Conservation (phyloP, 2,888 invertebrate species). For the Plagodis pulveraria region DNA sequence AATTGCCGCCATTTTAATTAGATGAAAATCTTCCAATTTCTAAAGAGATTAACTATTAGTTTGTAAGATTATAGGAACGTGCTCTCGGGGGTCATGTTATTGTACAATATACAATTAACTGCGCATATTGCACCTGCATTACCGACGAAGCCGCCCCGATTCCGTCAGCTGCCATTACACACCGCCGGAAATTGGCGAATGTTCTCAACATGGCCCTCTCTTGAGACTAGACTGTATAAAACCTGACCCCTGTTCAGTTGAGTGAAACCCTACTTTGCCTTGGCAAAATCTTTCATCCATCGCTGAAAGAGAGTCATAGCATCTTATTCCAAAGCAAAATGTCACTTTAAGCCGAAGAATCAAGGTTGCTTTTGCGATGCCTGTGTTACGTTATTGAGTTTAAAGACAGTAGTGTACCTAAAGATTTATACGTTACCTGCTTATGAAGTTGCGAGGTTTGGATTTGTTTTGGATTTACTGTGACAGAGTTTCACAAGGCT, state of each 20-base stretch:
- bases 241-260: slow-evolving; percentile 8
- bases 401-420: slow-evolving; percentile 21
- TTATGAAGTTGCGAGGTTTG: slow-evolving; percentile 30
- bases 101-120: slow-evolving; percentile 14
- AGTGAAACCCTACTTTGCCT: slow-evolving; percentile 9
- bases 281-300: background rate
- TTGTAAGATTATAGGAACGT: no score
- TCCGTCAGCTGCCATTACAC: slow-evolving; percentile 20
- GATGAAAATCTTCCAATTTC: no score
- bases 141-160: slow-evolving; percentile 21
- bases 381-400: slow-evolving; percentile 25
- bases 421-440: slow-evolving; percentile 33
- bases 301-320: background rate
- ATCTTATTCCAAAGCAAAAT: background rate
- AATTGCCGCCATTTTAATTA: no score
- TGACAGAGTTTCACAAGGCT: slow-evolving; percentile 17
- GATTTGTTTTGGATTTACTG: slow-evolving; percentile 35
- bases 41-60: no score
- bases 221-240: slow-evolving; percentile 4
- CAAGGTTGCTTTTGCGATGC: slow-evolving; percentile 16
- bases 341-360: background rate
- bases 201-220: slow-evolving; percentile 30
- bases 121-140: slow-evolving; percentile 25
- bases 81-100: background rate
- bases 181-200: slow-evolving; percentile 24